Evolutionary conservation across 2,888 invertebrate genomes (phyloP).

Genomic region (Melieria omissa): DNA sequence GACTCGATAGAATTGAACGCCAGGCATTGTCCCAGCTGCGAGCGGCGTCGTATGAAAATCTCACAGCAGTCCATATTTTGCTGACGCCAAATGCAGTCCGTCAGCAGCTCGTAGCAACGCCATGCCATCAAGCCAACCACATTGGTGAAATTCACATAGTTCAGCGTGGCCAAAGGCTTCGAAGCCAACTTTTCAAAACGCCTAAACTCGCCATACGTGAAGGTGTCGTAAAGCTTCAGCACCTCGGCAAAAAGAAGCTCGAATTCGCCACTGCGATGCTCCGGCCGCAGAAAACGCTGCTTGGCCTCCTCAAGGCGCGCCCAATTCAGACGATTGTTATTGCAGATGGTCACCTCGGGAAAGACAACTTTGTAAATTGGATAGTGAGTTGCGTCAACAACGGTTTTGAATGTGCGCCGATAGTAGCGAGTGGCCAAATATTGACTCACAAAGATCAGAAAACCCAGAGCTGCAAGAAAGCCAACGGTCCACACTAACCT

Average conservation of each 20-base stretch:
- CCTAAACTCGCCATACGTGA: conserved; percentile 54
- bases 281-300: conserved; percentile 48
- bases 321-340: conserved; percentile 63
- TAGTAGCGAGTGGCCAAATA: conserved; percentile 23
- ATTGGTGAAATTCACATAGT: conserved; percentile 58
- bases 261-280: conserved; percentile 39
- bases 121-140: conserved; percentile 58
- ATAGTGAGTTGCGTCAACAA: conserved; percentile 56
- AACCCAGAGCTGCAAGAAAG: conserved; percentile 15
- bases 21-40: conserved; percentile 66
- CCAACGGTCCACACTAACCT: conserved; percentile 35
- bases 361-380: conserved; percentile 59
- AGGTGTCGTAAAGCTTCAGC: conserved; percentile 53
- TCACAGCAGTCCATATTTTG: conserved; percentile 65
- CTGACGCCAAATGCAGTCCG: conserved; percentile 65
- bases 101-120: conserved; percentile 65
- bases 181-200: conserved; percentile 43
- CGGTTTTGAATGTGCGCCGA: conserved; percentile 52
- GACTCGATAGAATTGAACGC: conserved; percentile 65
- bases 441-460: conserved; percentile 29
- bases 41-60: conserved; percentile 65
- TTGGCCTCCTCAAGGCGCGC: conserved; percentile 52
- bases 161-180: conserved; percentile 40
- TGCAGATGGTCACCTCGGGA: conserved; percentile 62
- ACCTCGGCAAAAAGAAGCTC: conserved; percentile 50